These are phyloP conservation scores for Schlechtendalia chinensis DNA, from an alignment of 1,140 invertebrate species.

Conservation along the genomic window DNA sequence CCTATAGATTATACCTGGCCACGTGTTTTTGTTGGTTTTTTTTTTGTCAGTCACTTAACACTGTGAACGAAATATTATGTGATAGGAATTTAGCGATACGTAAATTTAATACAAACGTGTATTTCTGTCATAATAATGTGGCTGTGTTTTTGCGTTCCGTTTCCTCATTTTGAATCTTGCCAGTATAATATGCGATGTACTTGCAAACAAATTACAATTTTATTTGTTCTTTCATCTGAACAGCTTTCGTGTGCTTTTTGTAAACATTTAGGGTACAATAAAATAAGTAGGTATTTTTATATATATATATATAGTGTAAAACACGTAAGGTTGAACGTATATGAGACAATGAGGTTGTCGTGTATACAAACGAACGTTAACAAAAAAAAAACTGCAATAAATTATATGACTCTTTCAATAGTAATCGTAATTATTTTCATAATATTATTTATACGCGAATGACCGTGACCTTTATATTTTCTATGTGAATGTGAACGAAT, in stretches of 20 bases:
- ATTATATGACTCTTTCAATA: neutral
- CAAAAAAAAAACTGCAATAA: neutral
- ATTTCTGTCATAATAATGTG: neutral
- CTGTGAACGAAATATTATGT: neutral
- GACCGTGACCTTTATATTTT: neutral
- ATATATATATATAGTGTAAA: no score
- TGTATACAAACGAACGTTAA: neutral
- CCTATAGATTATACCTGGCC: neutral
- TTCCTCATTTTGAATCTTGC: constrained; percentile 20
- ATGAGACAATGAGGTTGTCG: neutral
- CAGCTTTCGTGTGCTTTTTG: neutral
- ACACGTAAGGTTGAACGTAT: neutral
- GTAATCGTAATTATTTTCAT: neutral
- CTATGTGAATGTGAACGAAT: neutral
- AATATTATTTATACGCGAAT: neutral
- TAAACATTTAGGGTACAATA: neutral
- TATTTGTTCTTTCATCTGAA: neutral
- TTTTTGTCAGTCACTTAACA: neutral
- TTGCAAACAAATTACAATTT: constrained; percentile 7
- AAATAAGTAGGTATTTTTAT: no score
- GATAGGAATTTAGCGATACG: constrained; percentile 13
- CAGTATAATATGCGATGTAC: neutral
- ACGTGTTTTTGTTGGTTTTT: constrained; percentile 7
- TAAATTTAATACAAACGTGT: constrained; percentile 18
- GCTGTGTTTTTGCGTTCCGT: constrained; percentile 1